Evolutionary conservation across 2,797 vertebrate genomes (phyloP), one percentile per base, ranked within the genome.

Genomic region (Amphiprion clarkii): DNA sequence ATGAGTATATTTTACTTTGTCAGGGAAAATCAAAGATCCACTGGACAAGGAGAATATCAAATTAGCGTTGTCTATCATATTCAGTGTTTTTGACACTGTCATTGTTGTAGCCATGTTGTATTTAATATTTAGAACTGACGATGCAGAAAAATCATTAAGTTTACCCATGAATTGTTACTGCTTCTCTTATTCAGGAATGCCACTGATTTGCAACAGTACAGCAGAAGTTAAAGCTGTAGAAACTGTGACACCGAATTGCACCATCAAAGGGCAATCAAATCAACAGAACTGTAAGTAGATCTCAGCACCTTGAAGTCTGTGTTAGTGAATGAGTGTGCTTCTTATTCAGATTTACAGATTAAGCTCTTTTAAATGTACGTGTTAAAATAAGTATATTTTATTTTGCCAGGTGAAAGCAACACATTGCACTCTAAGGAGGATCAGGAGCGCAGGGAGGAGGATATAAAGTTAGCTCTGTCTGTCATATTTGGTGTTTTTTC

Each of bases 221-320:
- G 25, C 16, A 13, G 0, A 0, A 1, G 68, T 21, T 2, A 0
- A 0, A 6, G 0, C 0, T 19, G 73, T 48, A 57, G 0, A 12
- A 1, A 0, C 0, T 0, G 29, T 36, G 59, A 53, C 31, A 3
- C 1, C 81, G 1, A 36, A 44, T 33, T 88, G 86, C 53, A 27
- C 6, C 3, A 52, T 80, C 17, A 2, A n/a, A 3, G 36, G 0
- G 3, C 27, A 5, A 3, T 8, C 2, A 8, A 9, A 3, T 3
- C 6, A 0, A 0, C 0, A 0, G 0, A 0, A 1, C 2, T 82
- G 67, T 33, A 0, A 27, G 27, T 27, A 27, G 27, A 3, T 27
- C 27, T 27, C 27, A 27, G 27, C 27, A 27, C 51, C 25, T 48
- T 29, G 13, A 60, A 64, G 7, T 16, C 6, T 23, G 27, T 48